phyloP scores from a whole-genome alignment of 2,888 invertebrate genomes.

The Caenorhabditis sp. region DNA sequence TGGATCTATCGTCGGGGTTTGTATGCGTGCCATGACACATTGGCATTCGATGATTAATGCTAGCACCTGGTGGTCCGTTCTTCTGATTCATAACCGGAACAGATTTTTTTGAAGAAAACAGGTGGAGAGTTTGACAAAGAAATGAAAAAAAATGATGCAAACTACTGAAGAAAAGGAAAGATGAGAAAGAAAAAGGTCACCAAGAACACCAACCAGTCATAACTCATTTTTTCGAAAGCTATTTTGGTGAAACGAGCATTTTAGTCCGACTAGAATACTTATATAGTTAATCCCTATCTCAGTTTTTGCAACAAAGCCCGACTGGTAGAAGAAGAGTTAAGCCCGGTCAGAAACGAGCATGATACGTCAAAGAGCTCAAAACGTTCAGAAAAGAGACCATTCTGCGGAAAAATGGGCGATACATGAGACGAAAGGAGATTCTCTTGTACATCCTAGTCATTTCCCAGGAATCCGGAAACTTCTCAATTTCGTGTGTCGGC shows the following conservation, averaged over 20 bases:
- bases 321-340: constrained; percentile 14
- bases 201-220: too few relatives aligned
- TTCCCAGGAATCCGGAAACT: constrained; percentile 58
- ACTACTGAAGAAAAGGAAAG: not conserved
- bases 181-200: not conserved
- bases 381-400: constrained; percentile 42
- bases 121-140: not conserved
- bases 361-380: constrained; percentile 15
- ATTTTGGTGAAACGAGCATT: not conserved
- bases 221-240: not conserved
- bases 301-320: constrained; percentile 23
- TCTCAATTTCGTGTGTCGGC: constrained; percentile 54
- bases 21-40: constrained; percentile 54
- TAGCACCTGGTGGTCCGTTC: constrained; percentile 29
- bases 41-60: constrained; percentile 52
- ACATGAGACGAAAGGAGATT: constrained; percentile 32
- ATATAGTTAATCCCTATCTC: constrained; percentile 19
- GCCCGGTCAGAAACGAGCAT: constrained; percentile 10
- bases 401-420: constrained; percentile 40
- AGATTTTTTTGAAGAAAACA: not conserved
- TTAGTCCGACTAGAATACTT: too few relatives aligned
- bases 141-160: not conserved
- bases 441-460: constrained; percentile 52
- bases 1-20: constrained; percentile 57
- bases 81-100: not conserved